Percentiles rank a stretch among this genome's conserved stretches.
Conservation (phyloP, 2,797 vertebrate genomes). For the Chlorospingus flavigularis region DNA sequence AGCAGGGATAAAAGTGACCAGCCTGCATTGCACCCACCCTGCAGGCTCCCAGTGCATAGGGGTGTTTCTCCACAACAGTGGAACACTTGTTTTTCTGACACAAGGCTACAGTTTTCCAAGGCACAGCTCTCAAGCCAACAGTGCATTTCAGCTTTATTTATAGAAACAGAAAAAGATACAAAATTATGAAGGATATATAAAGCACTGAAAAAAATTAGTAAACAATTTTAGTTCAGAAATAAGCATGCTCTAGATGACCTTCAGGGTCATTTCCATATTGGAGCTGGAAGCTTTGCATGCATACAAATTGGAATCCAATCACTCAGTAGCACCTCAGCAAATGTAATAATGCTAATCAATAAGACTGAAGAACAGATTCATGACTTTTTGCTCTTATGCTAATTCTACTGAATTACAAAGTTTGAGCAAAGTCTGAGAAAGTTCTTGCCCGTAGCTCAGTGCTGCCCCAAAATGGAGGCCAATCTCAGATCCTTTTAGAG, state of each 20-base stretch:
- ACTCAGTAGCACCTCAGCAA: not conserved
- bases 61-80: not conserved
- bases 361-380: not conserved
- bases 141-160: conserved; percentile 41
- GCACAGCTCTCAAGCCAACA: not conserved
- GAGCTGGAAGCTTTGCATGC: not conserved
- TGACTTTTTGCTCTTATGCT: not conserved
- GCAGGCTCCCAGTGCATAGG: accelerated
- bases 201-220: not conserved
- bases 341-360: not conserved
- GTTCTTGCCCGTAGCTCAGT: not conserved
- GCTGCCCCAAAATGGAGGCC: not conserved
- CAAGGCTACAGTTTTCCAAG: not conserved
- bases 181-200: not conserved
- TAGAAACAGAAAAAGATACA: conserved; percentile 6
- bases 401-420: not conserved
- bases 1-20: not conserved
- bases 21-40: not conserved
- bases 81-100: not conserved
- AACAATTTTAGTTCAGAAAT: not conserved
- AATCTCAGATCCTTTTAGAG: not conserved
- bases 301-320: not conserved
- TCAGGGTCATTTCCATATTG: not conserved
- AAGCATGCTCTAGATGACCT: not conserved
- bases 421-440: not conserved